These are phyloP conservation scores for Plagodis pulveraria DNA, from an alignment of 2,888 invertebrate genomes.

Conservation along the genomic window DNA sequence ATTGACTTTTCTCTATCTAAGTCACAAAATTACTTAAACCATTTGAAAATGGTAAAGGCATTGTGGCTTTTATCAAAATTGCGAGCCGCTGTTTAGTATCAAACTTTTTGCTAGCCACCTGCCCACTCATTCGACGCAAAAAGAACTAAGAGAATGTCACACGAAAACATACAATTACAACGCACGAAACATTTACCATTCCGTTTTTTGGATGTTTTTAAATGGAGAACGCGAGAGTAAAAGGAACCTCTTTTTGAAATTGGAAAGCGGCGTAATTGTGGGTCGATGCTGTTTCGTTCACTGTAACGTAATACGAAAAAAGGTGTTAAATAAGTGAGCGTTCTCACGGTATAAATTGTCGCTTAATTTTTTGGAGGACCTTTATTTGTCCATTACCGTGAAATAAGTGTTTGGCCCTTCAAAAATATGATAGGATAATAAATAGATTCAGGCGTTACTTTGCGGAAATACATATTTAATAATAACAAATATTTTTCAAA, in stretches of 20 bases:
- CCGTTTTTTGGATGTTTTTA: conserved; percentile 14
- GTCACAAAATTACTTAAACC: no score
- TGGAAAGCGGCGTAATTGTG: conserved; percentile 11
- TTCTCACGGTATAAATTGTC: conserved; percentile 2
- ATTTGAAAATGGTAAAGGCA: no score
- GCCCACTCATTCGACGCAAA: not conserved
- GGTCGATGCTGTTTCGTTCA: conserved; percentile 1
- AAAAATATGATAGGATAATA: no score
- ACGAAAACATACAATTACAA: conserved; percentile 7
- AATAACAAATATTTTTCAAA: no score
- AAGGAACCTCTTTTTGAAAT: conserved; percentile 20
- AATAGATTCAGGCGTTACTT: no score
- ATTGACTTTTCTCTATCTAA: no score
- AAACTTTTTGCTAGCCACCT: not conserved
- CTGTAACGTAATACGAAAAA: conserved; percentile 1
- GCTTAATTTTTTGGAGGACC: not conserved
- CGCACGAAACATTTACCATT: conserved; percentile 8
- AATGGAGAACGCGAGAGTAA: conserved; percentile 19
- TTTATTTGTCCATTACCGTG: not conserved
- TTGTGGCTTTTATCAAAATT: no score
- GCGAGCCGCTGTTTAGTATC: not conserved
- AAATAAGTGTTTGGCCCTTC: not conserved
- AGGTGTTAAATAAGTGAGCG: not conserved
- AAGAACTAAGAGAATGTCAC: not conserved
- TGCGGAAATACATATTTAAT: no score